Evolutionary conservation across 2,113 vertebrate species (phyloP).

Genomic region (Himantopus leucocephalus): DNA sequence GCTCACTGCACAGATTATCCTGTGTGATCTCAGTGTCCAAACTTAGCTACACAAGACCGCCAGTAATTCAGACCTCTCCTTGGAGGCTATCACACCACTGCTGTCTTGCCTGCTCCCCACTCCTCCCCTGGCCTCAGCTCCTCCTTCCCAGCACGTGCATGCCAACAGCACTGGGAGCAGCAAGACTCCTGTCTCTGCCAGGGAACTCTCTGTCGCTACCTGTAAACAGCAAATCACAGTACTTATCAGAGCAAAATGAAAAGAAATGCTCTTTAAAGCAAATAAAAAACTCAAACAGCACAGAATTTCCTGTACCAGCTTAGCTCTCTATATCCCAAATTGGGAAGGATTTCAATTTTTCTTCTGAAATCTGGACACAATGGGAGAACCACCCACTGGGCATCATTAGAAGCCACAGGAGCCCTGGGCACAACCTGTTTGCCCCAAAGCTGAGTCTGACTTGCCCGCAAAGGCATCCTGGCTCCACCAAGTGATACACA

Average conservation of each 20-base stretch:
- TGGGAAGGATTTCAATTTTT: background rate
- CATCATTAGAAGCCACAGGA: background rate
- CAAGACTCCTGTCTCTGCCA: background rate
- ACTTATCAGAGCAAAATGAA: background rate
- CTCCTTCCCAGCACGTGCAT: background rate
- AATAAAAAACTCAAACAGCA: background rate
- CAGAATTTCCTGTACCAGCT: background rate
- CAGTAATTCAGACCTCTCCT: background rate
- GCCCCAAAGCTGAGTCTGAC: background rate
- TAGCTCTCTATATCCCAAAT: background rate
- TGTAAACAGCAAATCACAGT: background rate
- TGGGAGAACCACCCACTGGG: background rate
- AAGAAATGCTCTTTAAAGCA: background rate
- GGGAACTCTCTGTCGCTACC: background rate
- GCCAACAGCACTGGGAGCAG: background rate
- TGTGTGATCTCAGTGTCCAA: background rate
- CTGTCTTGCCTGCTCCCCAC: background rate
- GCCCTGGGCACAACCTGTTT: background rate
- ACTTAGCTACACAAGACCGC: background rate
- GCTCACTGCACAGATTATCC: background rate
- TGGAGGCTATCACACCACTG: fast-evolving
- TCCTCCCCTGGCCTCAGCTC: background rate
- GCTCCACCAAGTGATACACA: fast-evolving
- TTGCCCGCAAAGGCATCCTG: background rate
- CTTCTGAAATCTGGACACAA: background rate